Base-by-base conservation (phyloP, 37 sponge, comb jelly and placozoan species). In the Ephydatia muelleri region DNA sequence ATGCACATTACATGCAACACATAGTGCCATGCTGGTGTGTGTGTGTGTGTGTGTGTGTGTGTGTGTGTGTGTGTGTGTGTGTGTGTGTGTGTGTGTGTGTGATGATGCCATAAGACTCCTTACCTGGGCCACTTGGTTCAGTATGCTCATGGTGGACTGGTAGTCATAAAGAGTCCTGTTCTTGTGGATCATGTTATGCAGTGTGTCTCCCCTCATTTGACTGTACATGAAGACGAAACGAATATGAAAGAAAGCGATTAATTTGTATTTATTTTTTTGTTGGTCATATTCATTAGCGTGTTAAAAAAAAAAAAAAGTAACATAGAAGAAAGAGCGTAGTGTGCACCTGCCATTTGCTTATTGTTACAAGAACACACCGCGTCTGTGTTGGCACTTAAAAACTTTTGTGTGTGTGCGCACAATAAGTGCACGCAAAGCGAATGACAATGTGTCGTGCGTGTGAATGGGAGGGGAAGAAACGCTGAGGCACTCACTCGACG, bases 401-500 rank as follows among this genome's bases (percentile, higher is more conserved):
- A 1, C 19, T 11, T 14, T 57, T 21, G 23, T 39, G 77, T 23
- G 77, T 11, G 5, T 3, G 22, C 16, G 77, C 16, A 76, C 34
- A 27, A 71, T 71, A 28, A n/a, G 1, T 14, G 12, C 9, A 13
- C 36, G 38, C 38, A 8, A 23, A 76, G 77, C 34, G 47, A 71
- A 2, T 27, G 32, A 78, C 37, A 73, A 30, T 27, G 31, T 14
- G 70, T 2, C 21, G 21, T 82, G 26, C 19, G 65, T 3, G 9
- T 38, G 31, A 25, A 4, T 23, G 26, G 76, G 13, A 73, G 76
- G 31, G 37, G 36, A 13, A 47, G 39, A 26, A 29, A 36, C n/a
- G n/a, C 57, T 13, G 14, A 57, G 19, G 49, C 1, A 67, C 64
- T 75, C 37, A 92, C 92, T 89, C 82, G 82, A 87, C 88, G 40